phyloP scores from a whole-genome alignment of 2,888 invertebrate species.

The Patella ulyssiponensis region DNA sequence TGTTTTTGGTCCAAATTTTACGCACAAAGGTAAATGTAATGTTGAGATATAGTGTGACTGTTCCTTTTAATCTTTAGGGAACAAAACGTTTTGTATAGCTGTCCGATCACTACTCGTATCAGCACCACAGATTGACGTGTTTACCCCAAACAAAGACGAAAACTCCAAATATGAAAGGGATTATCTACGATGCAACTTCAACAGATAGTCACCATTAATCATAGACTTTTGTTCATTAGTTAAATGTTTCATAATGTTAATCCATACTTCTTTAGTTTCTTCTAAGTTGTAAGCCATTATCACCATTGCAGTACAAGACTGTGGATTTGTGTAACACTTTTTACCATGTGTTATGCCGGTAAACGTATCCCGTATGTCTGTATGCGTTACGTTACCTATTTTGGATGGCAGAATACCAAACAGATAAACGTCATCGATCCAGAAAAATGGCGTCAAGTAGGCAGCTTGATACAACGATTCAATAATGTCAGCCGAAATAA shows the following conservation, averaged over 20 bases:
- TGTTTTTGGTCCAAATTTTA: too few relatives aligned
- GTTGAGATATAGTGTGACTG: too few relatives aligned
- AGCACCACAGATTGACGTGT: too few relatives aligned
- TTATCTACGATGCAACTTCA: too few relatives aligned
- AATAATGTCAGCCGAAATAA: conserved; percentile 58
- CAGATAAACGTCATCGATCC: conserved; percentile 44
- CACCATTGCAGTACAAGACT: conserved; percentile 22
- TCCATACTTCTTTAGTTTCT: too few relatives aligned
- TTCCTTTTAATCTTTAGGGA: too few relatives aligned
- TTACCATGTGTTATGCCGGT: conserved; percentile 76
- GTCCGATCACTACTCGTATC: too few relatives aligned
- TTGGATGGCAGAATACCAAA: conserved; percentile 64
- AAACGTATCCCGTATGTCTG: conserved; percentile 85
- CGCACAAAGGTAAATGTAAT: too few relatives aligned
- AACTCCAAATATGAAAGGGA: too few relatives aligned
- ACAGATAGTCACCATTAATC: neutral
- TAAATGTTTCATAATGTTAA: neutral
- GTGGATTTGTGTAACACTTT: conserved; percentile 44
- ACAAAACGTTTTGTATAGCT: too few relatives aligned
- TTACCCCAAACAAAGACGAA: too few relatives aligned
- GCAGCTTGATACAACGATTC: conserved; percentile 58
- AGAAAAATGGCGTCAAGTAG: conserved; percentile 66
- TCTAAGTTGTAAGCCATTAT: too few relatives aligned
- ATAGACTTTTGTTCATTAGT: neutral
- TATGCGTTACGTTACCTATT: conserved; percentile 49